phyloP scores from a whole-genome alignment of 2,113 vertebrate genomes.

The Toxotes jaculatrix region DNA sequence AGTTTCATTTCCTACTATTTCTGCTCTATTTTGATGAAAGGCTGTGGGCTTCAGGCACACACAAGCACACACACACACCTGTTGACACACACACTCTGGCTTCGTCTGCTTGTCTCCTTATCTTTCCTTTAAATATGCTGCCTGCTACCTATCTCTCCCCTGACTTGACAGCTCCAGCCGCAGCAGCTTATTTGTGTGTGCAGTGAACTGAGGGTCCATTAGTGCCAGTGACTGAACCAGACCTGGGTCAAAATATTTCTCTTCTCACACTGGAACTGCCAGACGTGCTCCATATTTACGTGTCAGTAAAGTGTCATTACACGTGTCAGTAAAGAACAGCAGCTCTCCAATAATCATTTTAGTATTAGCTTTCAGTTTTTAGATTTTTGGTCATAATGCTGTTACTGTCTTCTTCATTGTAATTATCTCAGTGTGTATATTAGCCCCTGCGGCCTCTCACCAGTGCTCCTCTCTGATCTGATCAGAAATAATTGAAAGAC shows the following conservation, averaged over 20 bases:
- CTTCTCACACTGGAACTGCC: not conserved
- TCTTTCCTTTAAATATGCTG: conserved; percentile 1
- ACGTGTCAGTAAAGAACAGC: not conserved
- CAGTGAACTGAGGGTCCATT: conserved; percentile 63
- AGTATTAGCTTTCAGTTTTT: too few relatives aligned
- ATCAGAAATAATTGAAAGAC: not conserved
- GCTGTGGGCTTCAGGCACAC: not conserved
- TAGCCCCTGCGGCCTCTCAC: too few relatives aligned
- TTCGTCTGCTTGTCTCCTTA: not conserved
- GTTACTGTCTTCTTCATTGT: too few relatives aligned
- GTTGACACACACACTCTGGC: not conserved
- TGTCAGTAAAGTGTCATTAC: not conserved
- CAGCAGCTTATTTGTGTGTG: conserved; percentile 63
- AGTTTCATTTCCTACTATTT: not conserved
- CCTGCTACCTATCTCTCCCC: conserved; percentile 12
- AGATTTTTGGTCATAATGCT: too few relatives aligned
- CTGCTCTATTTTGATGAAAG: not conserved
- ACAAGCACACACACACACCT: not conserved
- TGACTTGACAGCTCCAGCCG: conserved; percentile 48
- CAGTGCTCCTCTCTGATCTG: not conserved
- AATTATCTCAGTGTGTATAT: too few relatives aligned
- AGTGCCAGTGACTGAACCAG: conserved; percentile 51
- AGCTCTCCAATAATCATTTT: not conserved
- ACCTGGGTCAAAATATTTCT: conserved; percentile 26
- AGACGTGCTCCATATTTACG: not conserved